Evolutionary conservation across 2,888 invertebrate species (phyloP), one percentile per base, ranked within the genome.

Genomic region (Odontothrips loti): DNA sequence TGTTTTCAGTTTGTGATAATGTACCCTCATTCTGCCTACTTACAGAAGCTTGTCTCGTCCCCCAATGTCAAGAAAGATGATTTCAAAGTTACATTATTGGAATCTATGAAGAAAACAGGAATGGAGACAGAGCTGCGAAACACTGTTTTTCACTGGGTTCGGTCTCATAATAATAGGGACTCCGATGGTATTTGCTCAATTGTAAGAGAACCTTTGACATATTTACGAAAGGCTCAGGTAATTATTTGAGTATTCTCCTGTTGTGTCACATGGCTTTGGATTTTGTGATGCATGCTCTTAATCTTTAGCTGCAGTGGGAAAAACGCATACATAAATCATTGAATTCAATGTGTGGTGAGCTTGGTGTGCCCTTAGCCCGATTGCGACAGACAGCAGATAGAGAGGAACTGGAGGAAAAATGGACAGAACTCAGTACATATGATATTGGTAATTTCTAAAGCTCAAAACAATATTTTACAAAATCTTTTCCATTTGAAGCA

Each of bases 281-380:
- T 47, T 27, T 20, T 82, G 12, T 47, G 51, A 34, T 82, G 58
- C 29, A n/a, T 78, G 20, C 12, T 78, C 10, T 20, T 34, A 20
- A 34, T 51, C 27, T 27, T 29, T 81, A 86, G 85, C 91, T 93
- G 47, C 94, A 95, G 84, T 98, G 98, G 98, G 98, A 98, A 87
- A 94, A 96, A 84, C 90, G 97, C 83, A 96, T 98, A 81, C 93
- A 96, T 85, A 98, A 98, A 88, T 97, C 97, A 34, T 89, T 98
- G 81, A 96, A 97, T 88, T 96, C 97, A 1, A 98, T 98, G 95
- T 96, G 96, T 85, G 93, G 92, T 79, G 97, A 98, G 88, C 89
- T 98, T 79, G 95, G 95, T 85, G 82, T 96, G 79, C 94, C 95
- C 10, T 87, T 97, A 83, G 95, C 95, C 1, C 92, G 94, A 86